Evolutionary conservation across 1,140 invertebrate genomes (phyloP).

Genomic region (Trichogramma pretiosum): DNA sequence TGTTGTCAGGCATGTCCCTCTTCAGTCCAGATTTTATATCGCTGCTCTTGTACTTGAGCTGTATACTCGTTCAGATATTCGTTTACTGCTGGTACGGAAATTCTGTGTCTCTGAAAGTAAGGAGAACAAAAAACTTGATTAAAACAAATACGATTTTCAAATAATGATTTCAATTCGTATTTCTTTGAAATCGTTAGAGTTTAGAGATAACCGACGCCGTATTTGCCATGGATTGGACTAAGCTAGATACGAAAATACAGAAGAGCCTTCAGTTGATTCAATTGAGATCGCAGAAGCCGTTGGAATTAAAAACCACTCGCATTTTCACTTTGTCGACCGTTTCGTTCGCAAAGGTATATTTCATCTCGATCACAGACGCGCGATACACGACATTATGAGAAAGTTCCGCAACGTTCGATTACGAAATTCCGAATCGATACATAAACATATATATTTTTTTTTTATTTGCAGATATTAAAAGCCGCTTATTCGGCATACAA

Average conservation of each 20-base stretch:
- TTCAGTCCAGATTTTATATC: conserved; percentile 23
- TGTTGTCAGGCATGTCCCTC: conserved; percentile 20
- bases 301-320: not conserved
- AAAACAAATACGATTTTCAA: not conserved
- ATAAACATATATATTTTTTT: not conserved
- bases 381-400: too few species aligned
- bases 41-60: conserved; percentile 20
- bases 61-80: conserved; percentile 25
- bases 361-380: too few species aligned
- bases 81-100: conserved; percentile 29
- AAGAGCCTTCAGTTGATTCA: not conserved
- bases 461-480: conserved; percentile 1
- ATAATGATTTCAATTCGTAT: not conserved
- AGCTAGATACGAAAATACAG: not conserved
- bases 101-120: conserved; percentile 24
- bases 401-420: too few species aligned
- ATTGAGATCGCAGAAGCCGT: not conserved
- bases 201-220: not conserved
- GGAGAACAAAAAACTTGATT: not conserved
- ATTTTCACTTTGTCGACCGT: not conserved
- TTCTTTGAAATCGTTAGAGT: not conserved
- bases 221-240: not conserved
- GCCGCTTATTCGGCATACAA: conserved; percentile 1
- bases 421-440: not conserved
- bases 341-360: conserved; percentile 1